Base-by-base conservation (phyloP, 2,797 vertebrate genomes). In the Chiroxiphia lanceolata region DNA sequence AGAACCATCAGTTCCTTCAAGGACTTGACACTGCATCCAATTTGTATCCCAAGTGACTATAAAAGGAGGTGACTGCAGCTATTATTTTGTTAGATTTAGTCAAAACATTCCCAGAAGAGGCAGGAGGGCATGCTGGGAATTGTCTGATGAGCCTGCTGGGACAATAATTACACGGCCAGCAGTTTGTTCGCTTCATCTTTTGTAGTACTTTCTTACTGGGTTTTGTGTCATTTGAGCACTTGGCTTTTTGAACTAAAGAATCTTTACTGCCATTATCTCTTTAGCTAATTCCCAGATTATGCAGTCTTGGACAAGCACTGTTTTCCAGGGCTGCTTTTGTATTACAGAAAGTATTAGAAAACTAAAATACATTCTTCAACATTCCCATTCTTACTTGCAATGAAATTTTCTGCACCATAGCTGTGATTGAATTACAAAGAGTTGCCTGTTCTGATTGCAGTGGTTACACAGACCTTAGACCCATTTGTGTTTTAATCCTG, bases 111-210 rank as follows among this genome's bases (percentile, higher is more conserved):
- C 61, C 75, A 80, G 75, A 92, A 90, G 34, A 84, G 45, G 64
- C 40, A 74, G 48, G 71, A 90, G 50, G 11, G 68, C 77, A 86
- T 72, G 54, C 61, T 84, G 90, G 92, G 83, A 91, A 59, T 61
- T 79, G 38, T 84, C 84, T 94, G 86, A 92, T 86, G 74, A 90
- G 59, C 56, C 81, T 90, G 75, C 78, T 94, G 89, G 15, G 83
- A 89, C 51, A 95, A 92, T 89, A 94, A 93, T 90, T 89, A 71
- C 48, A 47, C 10, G 60, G 90, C 70, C 6, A 11, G 68, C 53
- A 80, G 89, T 79, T 90, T 65, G 53, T 67, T 94, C 6, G 0
- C 19, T 45, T 91, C 79, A 81, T 74, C 56, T 77, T 84, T 65
- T 70, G 71, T 29, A 74, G 71, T 33, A 38, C 42, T 83, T 89